phyloP scores from a whole-genome alignment of 1,140 invertebrate genomes.

The Drosophila kikkawai region DNA sequence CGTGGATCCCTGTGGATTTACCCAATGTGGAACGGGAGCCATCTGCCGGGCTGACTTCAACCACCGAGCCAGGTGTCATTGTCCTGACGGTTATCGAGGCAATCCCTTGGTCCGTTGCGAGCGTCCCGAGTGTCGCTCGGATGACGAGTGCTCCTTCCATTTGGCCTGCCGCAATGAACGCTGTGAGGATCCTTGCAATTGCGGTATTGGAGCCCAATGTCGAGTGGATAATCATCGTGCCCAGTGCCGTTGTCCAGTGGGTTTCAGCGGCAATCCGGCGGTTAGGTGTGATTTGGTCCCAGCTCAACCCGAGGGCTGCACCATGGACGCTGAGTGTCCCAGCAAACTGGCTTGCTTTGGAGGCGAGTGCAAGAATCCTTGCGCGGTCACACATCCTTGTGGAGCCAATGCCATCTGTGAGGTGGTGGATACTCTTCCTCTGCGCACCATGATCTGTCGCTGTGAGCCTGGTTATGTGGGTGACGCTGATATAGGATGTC shows the following conservation, averaged over 20 bases:
- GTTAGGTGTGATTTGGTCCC: constrained; percentile 88
- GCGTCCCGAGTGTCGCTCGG: constrained; percentile 90
- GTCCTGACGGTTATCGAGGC: constrained; percentile 90
- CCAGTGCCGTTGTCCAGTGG: constrained; percentile 92
- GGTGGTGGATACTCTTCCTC: constrained; percentile 93
- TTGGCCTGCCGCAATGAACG: constrained; percentile 90
- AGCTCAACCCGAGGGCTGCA: constrained; percentile 89
- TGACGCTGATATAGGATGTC: constrained; percentile 93
- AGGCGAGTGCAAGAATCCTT: constrained; percentile 93
- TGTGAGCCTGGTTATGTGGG: constrained; percentile 93
- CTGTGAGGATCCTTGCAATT: constrained; percentile 93
- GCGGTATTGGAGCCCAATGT: constrained; percentile 90
- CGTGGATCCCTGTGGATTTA: constrained; percentile 91
- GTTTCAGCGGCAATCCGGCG: constrained; percentile 92
- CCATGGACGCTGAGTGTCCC: constrained; percentile 93
- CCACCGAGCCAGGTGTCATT: constrained; percentile 92
- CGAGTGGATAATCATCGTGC: constrained; percentile 91
- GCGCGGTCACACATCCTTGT: constrained; percentile 91
- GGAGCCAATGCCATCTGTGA: constrained; percentile 91
- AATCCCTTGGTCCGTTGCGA: constrained; percentile 91
- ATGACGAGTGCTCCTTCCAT: constrained; percentile 91
- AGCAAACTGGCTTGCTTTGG: constrained; percentile 93
- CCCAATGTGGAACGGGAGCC: constrained; percentile 93
- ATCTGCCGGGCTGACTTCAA: constrained; percentile 90
- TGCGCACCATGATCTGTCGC: constrained; percentile 94